These are phyloP conservation scores for Acanthopleura granulata DNA, from an alignment of 2,888 invertebrate genomes.

Conservation along the genomic window DNA sequence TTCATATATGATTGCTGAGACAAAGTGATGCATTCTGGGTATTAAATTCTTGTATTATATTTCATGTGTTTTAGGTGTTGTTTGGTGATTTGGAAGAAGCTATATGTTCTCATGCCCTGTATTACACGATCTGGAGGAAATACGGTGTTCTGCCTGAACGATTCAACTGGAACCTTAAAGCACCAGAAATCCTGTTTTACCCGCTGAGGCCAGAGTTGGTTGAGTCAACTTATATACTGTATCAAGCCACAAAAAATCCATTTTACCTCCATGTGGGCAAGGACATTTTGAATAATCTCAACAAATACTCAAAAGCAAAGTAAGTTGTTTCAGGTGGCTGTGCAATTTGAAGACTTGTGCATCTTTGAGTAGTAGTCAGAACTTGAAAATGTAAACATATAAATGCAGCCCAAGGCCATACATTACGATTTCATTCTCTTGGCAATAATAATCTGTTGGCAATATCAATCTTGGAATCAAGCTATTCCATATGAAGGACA, in stretches of 20 bases:
- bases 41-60: too few species aligned
- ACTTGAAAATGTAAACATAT: background rate
- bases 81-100: slow-evolving; percentile 78
- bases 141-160: slow-evolving; percentile 73
- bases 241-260: slow-evolving; percentile 76
- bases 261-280: slow-evolving; percentile 78
- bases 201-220: slow-evolving; percentile 77
- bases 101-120: slow-evolving; percentile 76
- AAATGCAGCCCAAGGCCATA: too few species aligned
- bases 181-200: slow-evolving; percentile 75
- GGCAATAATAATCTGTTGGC: too few species aligned
- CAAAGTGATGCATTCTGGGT: too few species aligned
- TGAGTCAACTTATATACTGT: slow-evolving; percentile 77
- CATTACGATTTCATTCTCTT: too few species aligned
- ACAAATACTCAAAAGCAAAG: slow-evolving; percentile 72
- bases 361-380: too few species aligned
- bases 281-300: slow-evolving; percentile 74
- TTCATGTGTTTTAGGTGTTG: slow-evolving; percentile 68
- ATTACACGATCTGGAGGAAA: slow-evolving; percentile 76
- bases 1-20: too few species aligned
- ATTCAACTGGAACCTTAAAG: slow-evolving; percentile 70
- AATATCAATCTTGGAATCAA: too few species aligned
- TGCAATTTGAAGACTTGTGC: too few species aligned
- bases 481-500: too few species aligned
- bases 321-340: slow-evolving; percentile 44